phyloP scores from a whole-genome alignment of 2,797 vertebrate species.

The Psittacula echo region DNA sequence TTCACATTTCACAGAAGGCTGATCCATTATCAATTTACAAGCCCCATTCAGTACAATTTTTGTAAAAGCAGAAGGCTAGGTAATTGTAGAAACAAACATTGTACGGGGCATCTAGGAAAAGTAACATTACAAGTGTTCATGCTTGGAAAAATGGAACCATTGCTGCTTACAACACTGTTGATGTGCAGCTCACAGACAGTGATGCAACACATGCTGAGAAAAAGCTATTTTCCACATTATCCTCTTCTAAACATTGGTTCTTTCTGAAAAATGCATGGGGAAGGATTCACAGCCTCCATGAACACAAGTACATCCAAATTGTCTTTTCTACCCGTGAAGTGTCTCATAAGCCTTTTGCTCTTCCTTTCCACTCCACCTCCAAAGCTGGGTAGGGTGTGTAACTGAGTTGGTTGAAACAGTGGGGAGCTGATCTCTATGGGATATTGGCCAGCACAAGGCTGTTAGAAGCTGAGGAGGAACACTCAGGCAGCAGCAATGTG shows the following conservation, averaged over 20 bases:
- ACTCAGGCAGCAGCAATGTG: not conserved
- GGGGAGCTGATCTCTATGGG: not conserved
- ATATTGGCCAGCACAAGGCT: not conserved
- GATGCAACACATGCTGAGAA: not conserved
- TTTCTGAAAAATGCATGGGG: not conserved
- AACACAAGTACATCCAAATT: not conserved
- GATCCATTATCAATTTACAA: not conserved
- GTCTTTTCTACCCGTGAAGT: not conserved
- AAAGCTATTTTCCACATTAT: not conserved
- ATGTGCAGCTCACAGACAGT: not conserved
- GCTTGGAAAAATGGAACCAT: not conserved
- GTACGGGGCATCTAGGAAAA: not conserved
- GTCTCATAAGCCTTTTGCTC: not conserved
- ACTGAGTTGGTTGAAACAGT: accelerated
- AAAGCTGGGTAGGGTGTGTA: not conserved
- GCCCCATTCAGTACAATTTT: not conserved
- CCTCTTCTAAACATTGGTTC: not conserved
- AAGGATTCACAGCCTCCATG: not conserved
- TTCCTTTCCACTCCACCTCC: not conserved
- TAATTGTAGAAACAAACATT: not conserved
- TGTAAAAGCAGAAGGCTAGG: not conserved
- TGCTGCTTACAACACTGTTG: not conserved
- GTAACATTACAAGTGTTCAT: not conserved
- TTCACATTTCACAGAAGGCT: not conserved
- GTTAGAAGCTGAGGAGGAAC: not conserved